Evolutionary conservation across 2,113 vertebrate species (phyloP).

Genomic region (Nymphicus hollandicus): DNA sequence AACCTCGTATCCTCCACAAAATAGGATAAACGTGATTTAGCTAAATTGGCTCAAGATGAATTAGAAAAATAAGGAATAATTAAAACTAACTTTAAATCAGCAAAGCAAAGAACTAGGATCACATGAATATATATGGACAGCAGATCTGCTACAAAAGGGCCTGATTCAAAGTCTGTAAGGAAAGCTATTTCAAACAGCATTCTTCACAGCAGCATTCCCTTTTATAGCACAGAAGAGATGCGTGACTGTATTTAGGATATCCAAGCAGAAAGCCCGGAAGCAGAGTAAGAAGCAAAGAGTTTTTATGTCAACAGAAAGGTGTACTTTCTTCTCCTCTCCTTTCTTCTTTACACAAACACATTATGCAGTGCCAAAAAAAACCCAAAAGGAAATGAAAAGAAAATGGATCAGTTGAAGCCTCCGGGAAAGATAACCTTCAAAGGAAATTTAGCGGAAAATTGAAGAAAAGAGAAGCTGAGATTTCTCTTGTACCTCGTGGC

Average conservation of each 20-base stretch:
- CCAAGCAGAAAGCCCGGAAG: constrained; percentile 7
- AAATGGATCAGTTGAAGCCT: constrained; percentile 64
- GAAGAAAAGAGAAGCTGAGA: constrained; percentile 65
- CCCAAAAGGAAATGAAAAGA: constrained; percentile 23
- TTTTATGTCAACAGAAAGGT: constrained; percentile 26
- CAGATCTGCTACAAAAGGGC: background rate
- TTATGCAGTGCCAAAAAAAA: background rate
- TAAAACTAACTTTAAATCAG: background rate
- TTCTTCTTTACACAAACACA: constrained; percentile 33
- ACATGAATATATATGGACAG: background rate
- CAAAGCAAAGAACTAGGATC: background rate
- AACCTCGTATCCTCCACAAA: background rate
- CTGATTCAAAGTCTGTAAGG: background rate
- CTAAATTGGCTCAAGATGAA: background rate
- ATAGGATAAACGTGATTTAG: background rate
- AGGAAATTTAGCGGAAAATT: constrained; percentile 69
- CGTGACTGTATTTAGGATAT: background rate
- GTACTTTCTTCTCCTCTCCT: background rate
- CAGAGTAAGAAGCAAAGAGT: background rate
- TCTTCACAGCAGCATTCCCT: background rate
- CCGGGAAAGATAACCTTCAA: constrained; percentile 65
- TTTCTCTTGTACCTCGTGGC: constrained; percentile 54
- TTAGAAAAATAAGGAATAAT: background rate
- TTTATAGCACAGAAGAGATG: background rate
- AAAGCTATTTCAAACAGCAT: background rate